phyloP scores from a whole-genome alignment of 1,140 invertebrate genomes.

The Hylyphantes graminicola region DNA sequence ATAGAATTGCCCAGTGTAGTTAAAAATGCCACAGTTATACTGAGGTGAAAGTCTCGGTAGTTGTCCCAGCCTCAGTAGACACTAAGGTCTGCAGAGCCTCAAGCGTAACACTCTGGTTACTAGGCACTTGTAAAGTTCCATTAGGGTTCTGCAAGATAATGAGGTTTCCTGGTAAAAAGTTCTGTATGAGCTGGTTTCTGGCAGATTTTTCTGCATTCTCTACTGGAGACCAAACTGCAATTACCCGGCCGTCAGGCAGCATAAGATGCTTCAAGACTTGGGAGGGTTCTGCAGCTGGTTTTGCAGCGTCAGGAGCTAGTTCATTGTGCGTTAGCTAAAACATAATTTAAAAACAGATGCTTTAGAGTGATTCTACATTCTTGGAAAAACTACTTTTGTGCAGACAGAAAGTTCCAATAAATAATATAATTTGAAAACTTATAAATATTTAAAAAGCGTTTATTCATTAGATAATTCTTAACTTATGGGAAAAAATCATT shows the following conservation, averaged over 20 bases:
- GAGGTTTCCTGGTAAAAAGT: slow-evolving; percentile 59
- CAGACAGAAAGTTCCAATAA: too few species aligned
- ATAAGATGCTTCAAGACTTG: slow-evolving; percentile 57
- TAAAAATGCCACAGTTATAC: slow-evolving; percentile 34
- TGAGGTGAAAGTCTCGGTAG: slow-evolving; percentile 11
- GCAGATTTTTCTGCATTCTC: slow-evolving; percentile 36
- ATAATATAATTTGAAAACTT: too few species aligned
- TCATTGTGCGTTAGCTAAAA: slow-evolving; percentile 19
- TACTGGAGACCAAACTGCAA: slow-evolving; percentile 31
- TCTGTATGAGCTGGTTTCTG: slow-evolving; percentile 33
- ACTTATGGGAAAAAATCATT: too few species aligned
- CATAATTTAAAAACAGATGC: neutral
- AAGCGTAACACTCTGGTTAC: slow-evolving; percentile 64
- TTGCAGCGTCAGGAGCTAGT: slow-evolving; percentile 7
- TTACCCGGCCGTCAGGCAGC: slow-evolving; percentile 55
- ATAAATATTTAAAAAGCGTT: too few species aligned
- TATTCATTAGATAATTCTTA: too few species aligned
- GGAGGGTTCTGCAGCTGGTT: slow-evolving; percentile 10
- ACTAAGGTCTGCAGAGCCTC: slow-evolving; percentile 67
- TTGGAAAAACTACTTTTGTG: too few species aligned
- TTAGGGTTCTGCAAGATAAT: slow-evolving; percentile 66
- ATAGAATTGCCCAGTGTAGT: too few species aligned
- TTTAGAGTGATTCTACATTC: neutral
- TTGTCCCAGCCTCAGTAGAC: slow-evolving; percentile 62
- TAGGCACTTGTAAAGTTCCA: slow-evolving; percentile 66